Conservation (phyloP, 2,113 vertebrate genomes). For the Trinectes maculatus region DNA sequence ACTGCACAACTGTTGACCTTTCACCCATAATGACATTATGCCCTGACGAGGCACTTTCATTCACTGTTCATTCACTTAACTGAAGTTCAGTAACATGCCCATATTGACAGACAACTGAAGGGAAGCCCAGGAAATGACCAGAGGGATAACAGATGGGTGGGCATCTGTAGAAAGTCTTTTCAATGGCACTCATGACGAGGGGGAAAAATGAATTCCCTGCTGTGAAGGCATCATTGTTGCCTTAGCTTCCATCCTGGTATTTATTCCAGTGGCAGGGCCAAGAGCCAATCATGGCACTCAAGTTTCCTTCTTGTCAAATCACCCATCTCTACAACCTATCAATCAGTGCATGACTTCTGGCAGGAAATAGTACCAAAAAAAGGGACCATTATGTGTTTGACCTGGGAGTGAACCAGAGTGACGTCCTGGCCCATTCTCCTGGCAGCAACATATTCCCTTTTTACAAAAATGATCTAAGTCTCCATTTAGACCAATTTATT, state of each 20-base stretch:
- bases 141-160: conserved; percentile 63
- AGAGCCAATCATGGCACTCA: conserved; percentile 40
- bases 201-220: conserved; percentile 42
- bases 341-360: conserved; percentile 1
- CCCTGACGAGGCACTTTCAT: background rate
- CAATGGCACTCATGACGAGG: conserved; percentile 5
- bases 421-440: background rate
- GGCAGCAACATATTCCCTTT: background rate
- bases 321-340: conserved; percentile 1
- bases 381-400: conserved; percentile 3
- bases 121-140: conserved; percentile 39
- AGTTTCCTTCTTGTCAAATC: conserved; percentile 27
- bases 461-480: conserved; percentile 5
- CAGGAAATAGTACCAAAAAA: conserved; percentile 24
- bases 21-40: background rate
- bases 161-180: conserved; percentile 58
- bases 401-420: conserved; percentile 18
- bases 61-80: background rate
- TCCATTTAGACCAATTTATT: conserved; percentile 3
- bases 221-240: conserved; percentile 32
- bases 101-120: conserved; percentile 44
- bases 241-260: conserved; percentile 44
- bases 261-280: conserved; percentile 58
- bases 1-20: too few species aligned
- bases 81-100: conserved; percentile 10